phyloP scores from a whole-genome alignment of 2,113 vertebrate species.

The Erpornis zantholeuca region DNA sequence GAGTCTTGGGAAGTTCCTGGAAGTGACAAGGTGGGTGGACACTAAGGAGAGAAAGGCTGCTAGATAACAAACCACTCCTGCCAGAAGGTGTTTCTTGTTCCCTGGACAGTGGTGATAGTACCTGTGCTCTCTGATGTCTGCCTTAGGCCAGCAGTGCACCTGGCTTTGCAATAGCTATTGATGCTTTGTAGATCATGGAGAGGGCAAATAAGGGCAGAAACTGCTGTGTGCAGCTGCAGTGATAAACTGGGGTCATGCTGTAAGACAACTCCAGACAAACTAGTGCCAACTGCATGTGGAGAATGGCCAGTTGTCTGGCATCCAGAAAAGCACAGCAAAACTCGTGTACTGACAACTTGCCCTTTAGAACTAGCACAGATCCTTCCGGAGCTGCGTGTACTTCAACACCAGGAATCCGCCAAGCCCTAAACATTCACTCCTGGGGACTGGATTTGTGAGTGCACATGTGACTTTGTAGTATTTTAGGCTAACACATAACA shows the following conservation, averaged over 20 bases:
- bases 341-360: neutral
- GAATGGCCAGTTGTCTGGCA: neutral
- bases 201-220: neutral
- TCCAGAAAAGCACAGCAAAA: neutral
- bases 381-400: neutral
- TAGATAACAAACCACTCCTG: neutral
- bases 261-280: neutral
- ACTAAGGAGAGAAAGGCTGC: neutral
- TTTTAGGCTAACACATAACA: neutral
- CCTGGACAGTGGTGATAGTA: neutral
- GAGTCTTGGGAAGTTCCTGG: neutral
- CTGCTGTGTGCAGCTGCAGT: neutral
- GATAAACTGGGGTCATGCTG: neutral
- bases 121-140: neutral
- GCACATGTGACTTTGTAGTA: neutral
- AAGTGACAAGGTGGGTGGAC: neutral
- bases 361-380: constrained; percentile 1
- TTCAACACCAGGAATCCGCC: neutral
- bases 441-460: neutral
- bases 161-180: neutral
- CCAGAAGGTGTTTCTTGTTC: neutral
- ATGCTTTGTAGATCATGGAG: neutral
- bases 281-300: neutral
- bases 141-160: neutral
- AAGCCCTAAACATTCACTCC: neutral